Percentiles rank a stretch among this genome's conserved stretches.
Evolutionary conservation across 2,113 vertebrate genomes (phyloP).

Genomic region (Tetraodon nigroviridis): DNA sequence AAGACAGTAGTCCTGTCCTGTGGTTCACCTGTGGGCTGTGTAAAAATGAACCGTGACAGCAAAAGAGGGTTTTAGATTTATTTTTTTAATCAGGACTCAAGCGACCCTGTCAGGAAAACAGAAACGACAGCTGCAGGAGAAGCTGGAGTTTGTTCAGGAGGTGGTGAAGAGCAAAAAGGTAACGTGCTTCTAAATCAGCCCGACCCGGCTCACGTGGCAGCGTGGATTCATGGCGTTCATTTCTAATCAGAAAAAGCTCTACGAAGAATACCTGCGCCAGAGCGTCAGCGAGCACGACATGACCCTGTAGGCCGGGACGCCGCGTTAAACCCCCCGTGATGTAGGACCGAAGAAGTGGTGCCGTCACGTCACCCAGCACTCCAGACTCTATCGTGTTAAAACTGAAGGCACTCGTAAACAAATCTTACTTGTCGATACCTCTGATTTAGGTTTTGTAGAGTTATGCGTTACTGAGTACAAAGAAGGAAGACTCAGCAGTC

Average conservation of each 20-base stretch:
- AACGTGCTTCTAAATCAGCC: background rate
- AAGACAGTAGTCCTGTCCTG: too few relatives aligned
- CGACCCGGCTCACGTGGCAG: background rate
- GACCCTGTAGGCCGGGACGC: slow-evolving; percentile 41
- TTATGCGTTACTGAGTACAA: slow-evolving; percentile 20
- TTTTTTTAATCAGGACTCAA: slow-evolving; percentile 65
- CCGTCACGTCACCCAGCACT: background rate
- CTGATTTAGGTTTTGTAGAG: slow-evolving; percentile 21
- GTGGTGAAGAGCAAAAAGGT: slow-evolving; percentile 80
- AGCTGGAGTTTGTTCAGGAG: slow-evolving; percentile 74
- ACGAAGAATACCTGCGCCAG: slow-evolving; percentile 81
- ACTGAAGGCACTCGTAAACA: background rate
- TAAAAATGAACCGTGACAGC: too few relatives aligned
- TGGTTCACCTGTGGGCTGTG: too few relatives aligned
- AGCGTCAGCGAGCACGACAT: slow-evolving; percentile 81
- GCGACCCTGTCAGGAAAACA: slow-evolving; percentile 76
- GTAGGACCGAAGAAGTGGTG: slow-evolving; percentile 9
- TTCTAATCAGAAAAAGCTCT: slow-evolving; percentile 72
- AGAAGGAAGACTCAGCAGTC: background rate
- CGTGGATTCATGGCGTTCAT: background rate
- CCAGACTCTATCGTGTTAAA: background rate
- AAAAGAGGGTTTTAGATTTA: background rate
- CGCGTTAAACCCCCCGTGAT: background rate
- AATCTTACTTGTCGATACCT: background rate
- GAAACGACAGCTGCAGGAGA: slow-evolving; percentile 76